Evolutionary conservation across 2,888 invertebrate species (phyloP).

Genomic region (Scaptodrosophila latifasciaeformis): DNA sequence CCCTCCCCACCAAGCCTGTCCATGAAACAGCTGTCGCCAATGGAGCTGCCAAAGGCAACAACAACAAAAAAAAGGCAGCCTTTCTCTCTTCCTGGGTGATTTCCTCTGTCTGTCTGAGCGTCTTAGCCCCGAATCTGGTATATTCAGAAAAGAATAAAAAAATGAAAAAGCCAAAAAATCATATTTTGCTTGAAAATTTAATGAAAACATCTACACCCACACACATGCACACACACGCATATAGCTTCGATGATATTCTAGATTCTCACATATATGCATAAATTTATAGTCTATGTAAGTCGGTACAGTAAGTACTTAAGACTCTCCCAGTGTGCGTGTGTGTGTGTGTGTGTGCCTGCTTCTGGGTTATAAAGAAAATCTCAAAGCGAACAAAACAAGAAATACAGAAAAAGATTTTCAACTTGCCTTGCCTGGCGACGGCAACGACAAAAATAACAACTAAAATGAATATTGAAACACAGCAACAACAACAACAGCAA

Average conservation of each 20-base stretch:
- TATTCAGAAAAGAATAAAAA: too few relatives aligned
- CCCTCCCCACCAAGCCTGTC: background rate
- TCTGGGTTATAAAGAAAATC: slow-evolving; percentile 38
- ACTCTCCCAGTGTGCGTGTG: slow-evolving; percentile 12
- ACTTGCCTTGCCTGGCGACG: slow-evolving; percentile 34
- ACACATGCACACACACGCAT: slow-evolving; percentile 17
- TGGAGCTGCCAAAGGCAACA: slow-evolving; percentile 18
- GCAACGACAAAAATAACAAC: slow-evolving; percentile 13
- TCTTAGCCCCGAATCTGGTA: too few relatives aligned
- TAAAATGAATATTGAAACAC: too few relatives aligned
- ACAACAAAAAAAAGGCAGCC: background rate
- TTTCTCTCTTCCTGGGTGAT: too few relatives aligned
- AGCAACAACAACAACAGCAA: too few relatives aligned
- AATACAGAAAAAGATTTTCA: too few relatives aligned
- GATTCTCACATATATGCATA: slow-evolving; percentile 34
- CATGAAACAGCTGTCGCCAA: slow-evolving; percentile 52
- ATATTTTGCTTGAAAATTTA: slow-evolving; percentile 58
- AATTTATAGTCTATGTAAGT: slow-evolving; percentile 14
- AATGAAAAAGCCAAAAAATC: slow-evolving; percentile 33
- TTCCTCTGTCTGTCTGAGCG: too few relatives aligned
- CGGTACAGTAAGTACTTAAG: too few relatives aligned
- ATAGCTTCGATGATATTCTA: too few relatives aligned
- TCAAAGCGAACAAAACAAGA: slow-evolving; percentile 52
- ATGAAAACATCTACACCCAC: slow-evolving; percentile 51
- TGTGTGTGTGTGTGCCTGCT: slow-evolving; percentile 4